phyloP scores from a whole-genome alignment of 2,888 invertebrate species.

The Microctonus hyperodae region DNA sequence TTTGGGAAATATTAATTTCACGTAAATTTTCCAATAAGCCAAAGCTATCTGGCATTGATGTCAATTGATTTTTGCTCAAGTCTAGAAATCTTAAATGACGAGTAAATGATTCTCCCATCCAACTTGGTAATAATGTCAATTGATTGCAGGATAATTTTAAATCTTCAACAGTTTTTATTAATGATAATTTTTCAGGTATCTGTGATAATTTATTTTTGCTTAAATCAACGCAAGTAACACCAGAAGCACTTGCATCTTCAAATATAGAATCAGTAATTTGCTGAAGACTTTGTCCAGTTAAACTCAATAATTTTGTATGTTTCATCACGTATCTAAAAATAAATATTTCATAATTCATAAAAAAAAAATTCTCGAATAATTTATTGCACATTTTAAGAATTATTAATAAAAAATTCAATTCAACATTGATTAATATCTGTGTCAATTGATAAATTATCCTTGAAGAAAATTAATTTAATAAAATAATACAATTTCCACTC shows the following conservation, averaged over 20 bases:
- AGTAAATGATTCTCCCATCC: constrained; percentile 68
- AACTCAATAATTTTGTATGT: constrained; percentile 68
- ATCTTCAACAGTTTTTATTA: constrained; percentile 69
- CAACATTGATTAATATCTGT: too few relatives aligned
- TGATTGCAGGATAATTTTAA: constrained; percentile 77
- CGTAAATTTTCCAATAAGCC: constrained; percentile 71
- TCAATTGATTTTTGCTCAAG: constrained; percentile 76
- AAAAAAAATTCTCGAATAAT: too few relatives aligned
- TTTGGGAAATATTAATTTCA: constrained; percentile 82
- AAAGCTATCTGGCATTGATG: constrained; percentile 71
- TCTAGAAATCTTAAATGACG: constrained; percentile 74
- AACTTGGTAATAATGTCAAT: constrained; percentile 71
- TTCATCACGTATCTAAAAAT: constrained; percentile 66
- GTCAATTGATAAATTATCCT: too few relatives aligned
- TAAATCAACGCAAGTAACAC: constrained; percentile 79
- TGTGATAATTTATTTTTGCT: constrained; percentile 78
- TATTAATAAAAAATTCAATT: not conserved
- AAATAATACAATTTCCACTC: constrained; percentile 47
- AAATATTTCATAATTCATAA: too few relatives aligned
- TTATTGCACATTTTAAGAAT: too few relatives aligned
- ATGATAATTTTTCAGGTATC: constrained; percentile 69
- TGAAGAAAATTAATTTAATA: too few relatives aligned
- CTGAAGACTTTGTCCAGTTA: constrained; percentile 71
- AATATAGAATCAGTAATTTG: constrained; percentile 77
- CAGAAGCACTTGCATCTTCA: constrained; percentile 73